Percentiles rank a stretch among this genome's conserved stretches.
Evolutionary conservation across 1,140 invertebrate species (phyloP).

Genomic region (Pomacea maculata): DNA sequence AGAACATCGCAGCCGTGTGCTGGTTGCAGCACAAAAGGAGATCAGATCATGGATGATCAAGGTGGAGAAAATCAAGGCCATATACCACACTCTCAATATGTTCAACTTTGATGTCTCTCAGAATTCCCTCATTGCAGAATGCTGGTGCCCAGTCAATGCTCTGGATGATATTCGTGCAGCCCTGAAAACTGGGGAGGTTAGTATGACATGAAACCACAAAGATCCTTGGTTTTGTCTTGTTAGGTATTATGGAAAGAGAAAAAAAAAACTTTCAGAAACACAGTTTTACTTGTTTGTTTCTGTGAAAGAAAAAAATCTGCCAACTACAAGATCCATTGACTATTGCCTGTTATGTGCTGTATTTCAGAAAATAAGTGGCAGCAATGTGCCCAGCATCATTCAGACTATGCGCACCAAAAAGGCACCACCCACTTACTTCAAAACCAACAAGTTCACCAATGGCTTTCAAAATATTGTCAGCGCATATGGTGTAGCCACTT

Average conservation of each 20-base stretch:
- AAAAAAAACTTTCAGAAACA: neutral
- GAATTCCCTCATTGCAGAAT: slow-evolving; percentile 96
- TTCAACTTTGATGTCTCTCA: slow-evolving; percentile 79
- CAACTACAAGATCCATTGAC: neutral
- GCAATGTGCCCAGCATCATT: slow-evolving; percentile 91
- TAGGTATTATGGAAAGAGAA: no score
- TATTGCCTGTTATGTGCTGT: slow-evolving; percentile 65
- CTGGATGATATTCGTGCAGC: slow-evolving; percentile 88
- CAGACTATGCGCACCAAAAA: slow-evolving; percentile 91
- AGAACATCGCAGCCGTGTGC: slow-evolving; percentile 91
- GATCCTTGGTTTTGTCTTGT: no score
- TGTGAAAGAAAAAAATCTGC: neutral
- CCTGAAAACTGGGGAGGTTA: slow-evolving; percentile 66
- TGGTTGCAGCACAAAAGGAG: slow-evolving; percentile 91
- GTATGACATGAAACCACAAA: neutral
- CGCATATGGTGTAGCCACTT: slow-evolving; percentile 92
- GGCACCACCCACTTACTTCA: slow-evolving; percentile 91
- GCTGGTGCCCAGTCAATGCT: slow-evolving; percentile 93
- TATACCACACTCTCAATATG: slow-evolving; percentile 79
- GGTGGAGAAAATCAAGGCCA: slow-evolving; percentile 79
- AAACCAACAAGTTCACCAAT: slow-evolving; percentile 92
- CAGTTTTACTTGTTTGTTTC: slow-evolving; percentile 21
- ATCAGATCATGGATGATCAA: slow-evolving; percentile 68
- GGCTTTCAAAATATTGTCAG: slow-evolving; percentile 96
- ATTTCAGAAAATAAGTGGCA: slow-evolving; percentile 80